Conservation (phyloP, 37 sponge, comb jelly and placozoan species). For the Diacarnus erythraeanus region DNA sequence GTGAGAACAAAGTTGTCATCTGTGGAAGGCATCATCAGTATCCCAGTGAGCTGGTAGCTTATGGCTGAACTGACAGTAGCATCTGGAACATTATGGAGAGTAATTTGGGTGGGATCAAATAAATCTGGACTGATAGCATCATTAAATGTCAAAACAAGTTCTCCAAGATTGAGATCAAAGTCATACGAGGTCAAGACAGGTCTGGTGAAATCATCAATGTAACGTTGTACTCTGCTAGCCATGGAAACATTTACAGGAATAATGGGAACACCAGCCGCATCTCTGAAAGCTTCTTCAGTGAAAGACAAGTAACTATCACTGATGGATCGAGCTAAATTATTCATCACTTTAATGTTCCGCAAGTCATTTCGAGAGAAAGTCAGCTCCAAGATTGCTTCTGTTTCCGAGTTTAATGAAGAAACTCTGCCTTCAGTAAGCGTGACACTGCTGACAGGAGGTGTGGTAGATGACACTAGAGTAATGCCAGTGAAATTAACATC, state of each 20-base stretch:
- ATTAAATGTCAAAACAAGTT: conserved; percentile 64
- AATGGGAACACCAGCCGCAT: conserved; percentile 75
- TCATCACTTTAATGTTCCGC: conserved; percentile 49
- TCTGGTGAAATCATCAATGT: conserved; percentile 46
- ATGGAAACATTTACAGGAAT: conserved; percentile 3
- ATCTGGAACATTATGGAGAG: conserved; percentile 50
- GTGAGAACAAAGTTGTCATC: conserved; percentile 48
- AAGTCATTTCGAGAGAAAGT: conserved; percentile 63
- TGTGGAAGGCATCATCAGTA: background rate
- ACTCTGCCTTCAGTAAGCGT: conserved; percentile 55
- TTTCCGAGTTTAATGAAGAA: conserved; percentile 22
- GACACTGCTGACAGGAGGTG: conserved; percentile 28
- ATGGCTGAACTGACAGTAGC: conserved; percentile 22
- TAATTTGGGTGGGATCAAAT: conserved; percentile 54
- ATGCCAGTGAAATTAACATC: conserved; percentile 58
- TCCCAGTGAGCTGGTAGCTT: conserved; percentile 58
- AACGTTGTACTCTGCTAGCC: conserved; percentile 18
- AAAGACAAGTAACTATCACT: conserved; percentile 46
- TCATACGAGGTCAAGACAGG: conserved; percentile 46
- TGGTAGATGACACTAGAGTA: conserved; percentile 37
- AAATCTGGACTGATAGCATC: conserved; percentile 72
- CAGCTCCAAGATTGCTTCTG: conserved; percentile 41
- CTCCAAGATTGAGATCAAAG: conserved; percentile 61
- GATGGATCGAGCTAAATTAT: conserved; percentile 37
- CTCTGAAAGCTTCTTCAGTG: conserved; percentile 60